Base-by-base conservation (phyloP, 2,888 invertebrate species). In the Pheosia gnoma region DNA sequence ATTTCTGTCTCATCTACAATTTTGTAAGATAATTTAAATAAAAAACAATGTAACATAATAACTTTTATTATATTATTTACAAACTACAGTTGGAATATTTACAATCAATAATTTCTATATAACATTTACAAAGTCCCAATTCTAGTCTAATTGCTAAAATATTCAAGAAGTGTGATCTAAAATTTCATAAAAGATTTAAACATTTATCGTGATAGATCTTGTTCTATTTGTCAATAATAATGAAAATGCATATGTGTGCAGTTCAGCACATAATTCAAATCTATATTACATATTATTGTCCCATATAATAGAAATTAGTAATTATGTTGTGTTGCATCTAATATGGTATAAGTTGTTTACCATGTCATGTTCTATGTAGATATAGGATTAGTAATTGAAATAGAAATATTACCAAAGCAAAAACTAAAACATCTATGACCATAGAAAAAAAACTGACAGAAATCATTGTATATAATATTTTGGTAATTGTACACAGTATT, bases 81-180 rank as follows among this genome's bases (percentile, higher is more conserved):
- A 72, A 70, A 66, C 59, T 54, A 39, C 67, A 65, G 38, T 59
- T 62, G 59, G 65, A 71, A 65, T 80, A 79, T 81, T 72, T 78
- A 77, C 79, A 80, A 72, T 77, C 61, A 67, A 63, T 25, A 53
- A 53, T 62, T n/a, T 59, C 13, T n/a, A 47, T 5, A 54, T 60
- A 57, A 45, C 70, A 67, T 71, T 60, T 67, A 74, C 74, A 70
- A 25, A 25, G 10, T 52, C 41, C 13, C 5, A 47, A 47, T 47
- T 47, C 11, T 47, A n/a, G 11, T 47, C 43, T 47, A 47, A 47
- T 47, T 47, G 11, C n/a, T 47, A 47, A 47, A 47, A 47, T 47
- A 47, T 47, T 47, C n/a, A 47, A 3, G 47, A 8, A n/a, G n/a
- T 47, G 47, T 47, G 47, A 43, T 10, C 9, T 7, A 43, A 3